These are phyloP conservation scores for Buteo buteo DNA, from an alignment of 2,113 vertebrate genomes.

Conservation along the genomic window DNA sequence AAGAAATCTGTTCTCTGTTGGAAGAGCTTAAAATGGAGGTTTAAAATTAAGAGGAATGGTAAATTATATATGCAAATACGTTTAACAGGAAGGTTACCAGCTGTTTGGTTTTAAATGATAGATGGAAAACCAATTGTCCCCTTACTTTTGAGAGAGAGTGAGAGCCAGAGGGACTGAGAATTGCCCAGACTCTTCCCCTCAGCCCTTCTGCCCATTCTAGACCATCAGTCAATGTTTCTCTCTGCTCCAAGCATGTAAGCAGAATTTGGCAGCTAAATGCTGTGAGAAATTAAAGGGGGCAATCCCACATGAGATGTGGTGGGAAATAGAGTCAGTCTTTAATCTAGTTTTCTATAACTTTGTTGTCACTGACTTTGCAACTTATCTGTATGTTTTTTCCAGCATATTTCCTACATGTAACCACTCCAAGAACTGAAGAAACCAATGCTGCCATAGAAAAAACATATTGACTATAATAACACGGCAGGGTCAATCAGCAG, in stretches of 20 bases:
- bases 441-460: not conserved
- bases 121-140: not conserved
- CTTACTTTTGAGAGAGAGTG: not conserved
- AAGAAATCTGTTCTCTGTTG: not conserved
- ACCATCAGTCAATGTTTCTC: accelerated
- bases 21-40: not conserved
- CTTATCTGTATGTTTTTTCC: not conserved
- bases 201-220: not conserved
- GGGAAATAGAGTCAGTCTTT: not conserved
- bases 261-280: not conserved
- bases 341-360: not conserved
- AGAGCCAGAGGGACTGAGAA: not conserved
- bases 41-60: not conserved
- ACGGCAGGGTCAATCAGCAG: not conserved
- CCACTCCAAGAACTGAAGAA: not conserved
- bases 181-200: not conserved
- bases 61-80: not conserved
- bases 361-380: not conserved
- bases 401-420: not conserved
- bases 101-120: not conserved
- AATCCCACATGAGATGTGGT: not conserved
- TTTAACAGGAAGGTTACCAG: not conserved
- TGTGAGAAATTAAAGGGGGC: not conserved
- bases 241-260: not conserved
- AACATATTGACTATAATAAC: not conserved